A percentile compares a stretch with the other conserved stretches of the same genome.
These are phyloP conservation scores for Xestia ashworthii DNA, from an alignment of 2,888 invertebrate species.

Conservation along the genomic window DNA sequence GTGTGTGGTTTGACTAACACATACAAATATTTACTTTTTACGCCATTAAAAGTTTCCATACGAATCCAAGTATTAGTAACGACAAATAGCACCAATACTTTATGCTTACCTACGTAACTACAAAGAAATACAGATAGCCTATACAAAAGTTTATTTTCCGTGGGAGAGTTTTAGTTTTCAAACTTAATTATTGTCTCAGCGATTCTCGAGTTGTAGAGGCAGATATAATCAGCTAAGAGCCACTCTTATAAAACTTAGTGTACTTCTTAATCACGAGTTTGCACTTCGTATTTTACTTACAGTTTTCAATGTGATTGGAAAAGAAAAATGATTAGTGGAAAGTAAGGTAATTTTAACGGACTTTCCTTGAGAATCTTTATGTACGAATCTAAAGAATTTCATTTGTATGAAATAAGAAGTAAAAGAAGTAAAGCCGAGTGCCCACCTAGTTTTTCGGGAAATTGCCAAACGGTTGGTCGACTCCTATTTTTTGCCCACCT, in stretches of 20 bases:
- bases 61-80: not conserved
- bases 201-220: conserved; percentile 20
- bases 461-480: too few species aligned
- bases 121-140: conserved; percentile 17
- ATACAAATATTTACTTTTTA: not conserved
- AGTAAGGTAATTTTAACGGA: not conserved
- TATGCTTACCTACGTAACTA: not conserved
- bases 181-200: conserved; percentile 55
- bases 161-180: conserved; percentile 37
- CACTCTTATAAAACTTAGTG: conserved; percentile 22
- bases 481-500: too few species aligned
- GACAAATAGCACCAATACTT: not conserved
- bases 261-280: conserved; percentile 37
- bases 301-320: conserved; percentile 6
- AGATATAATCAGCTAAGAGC: conserved; percentile 58
- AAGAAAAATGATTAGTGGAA: not conserved
- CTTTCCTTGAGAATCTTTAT: too few species aligned
- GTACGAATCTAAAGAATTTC: too few species aligned
- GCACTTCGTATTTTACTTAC: conserved; percentile 45
- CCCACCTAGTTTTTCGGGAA: too few species aligned
- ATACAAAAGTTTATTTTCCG: conserved; percentile 35
- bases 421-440: too few species aligned
- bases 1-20: too few species aligned
- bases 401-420: too few species aligned
- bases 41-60: not conserved